These are phyloP conservation scores for Laupala kohalensis DNA, from an alignment of 1,140 invertebrate genomes.

Conservation along the genomic window DNA sequence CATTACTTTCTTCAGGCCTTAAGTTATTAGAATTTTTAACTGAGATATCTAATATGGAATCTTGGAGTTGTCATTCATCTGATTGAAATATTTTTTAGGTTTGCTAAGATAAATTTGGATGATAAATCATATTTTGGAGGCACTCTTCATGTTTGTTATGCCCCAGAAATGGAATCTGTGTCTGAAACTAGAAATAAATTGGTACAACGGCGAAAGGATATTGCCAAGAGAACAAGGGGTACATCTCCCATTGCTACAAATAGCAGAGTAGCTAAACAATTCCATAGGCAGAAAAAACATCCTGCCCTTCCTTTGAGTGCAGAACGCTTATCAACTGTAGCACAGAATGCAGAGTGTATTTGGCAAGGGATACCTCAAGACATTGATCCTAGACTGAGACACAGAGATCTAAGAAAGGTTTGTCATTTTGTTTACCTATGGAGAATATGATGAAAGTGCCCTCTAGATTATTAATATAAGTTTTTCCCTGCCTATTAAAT, in stretches of 20 bases:
- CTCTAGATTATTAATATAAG: too few species aligned
- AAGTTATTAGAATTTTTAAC: too few species aligned
- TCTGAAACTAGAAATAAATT: conserved; percentile 65
- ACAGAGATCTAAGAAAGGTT: too few species aligned
- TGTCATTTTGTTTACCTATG: too few species aligned
- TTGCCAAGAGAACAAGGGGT: conserved; percentile 26
- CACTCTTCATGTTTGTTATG: conserved; percentile 75
- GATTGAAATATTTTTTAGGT: conserved; percentile 33
- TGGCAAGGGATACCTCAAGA: conserved; percentile 7
- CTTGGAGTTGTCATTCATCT: too few species aligned
- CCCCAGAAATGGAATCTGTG: conserved; percentile 69
- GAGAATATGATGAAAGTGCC: too few species aligned
- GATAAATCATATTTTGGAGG: conserved; percentile 76
- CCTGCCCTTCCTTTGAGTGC: conserved; percentile 4
- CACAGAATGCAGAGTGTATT: neutral
- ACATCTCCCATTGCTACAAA: too few species aligned
- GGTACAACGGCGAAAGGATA: conserved; percentile 47
- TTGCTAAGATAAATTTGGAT: conserved; percentile 71
- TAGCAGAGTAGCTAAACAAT: neutral
- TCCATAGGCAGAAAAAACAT: conserved; percentile 5
- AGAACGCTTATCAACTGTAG: neutral
- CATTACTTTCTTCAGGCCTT: too few species aligned
- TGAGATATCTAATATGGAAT: too few species aligned
- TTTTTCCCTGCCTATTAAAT: too few species aligned
- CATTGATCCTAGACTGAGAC: conserved; percentile 5